Evolutionary conservation across 2,888 invertebrate genomes (phyloP), one percentile per base, ranked within the genome.

Genomic region (Pristionchus arcanus): DNA sequence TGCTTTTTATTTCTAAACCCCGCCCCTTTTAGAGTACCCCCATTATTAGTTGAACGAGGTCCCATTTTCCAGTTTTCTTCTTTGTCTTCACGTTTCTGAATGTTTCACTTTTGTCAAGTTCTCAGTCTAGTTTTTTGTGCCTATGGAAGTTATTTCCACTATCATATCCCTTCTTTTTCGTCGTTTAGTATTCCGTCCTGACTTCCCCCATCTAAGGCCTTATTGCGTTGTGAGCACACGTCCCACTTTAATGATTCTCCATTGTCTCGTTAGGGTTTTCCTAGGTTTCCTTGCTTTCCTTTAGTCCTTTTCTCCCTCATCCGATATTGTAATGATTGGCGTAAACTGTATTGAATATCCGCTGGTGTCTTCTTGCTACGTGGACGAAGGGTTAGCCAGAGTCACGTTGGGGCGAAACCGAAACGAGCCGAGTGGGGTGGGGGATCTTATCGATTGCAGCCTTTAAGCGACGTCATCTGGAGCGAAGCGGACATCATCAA

Each of bases 361-460:
- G 87, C 21, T 9, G 11, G 49, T n/a, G 42, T 68, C 25, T 42
- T 68, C 42, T 68, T 87, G 66, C 37, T 42, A 87, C 87, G 68
- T 53, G 87, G 87, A 87, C 87, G 87, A 68, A 87, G 63, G 87
- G 53, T 68, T 87, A 66, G 87, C 87, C 66, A 68, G 87, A 87
- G 87, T 87, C 87, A 31, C 49, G 37, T 42, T 34, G 63, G 87
- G 87, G 53, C 15, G 11, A 59, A 84, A 7, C n/a, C n/a, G 42
- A 53, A 84, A 55, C 31, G 59, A 59, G 34, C 13, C 37, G 55
- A 85, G 59, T 85, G 59, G 84, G 55, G 83, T 83, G 53, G 49
- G 28, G 81, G 21, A 68, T 15, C 31, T 74, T 74, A 74, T 74
- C 74, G 37, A 74, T 74, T 74, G 31, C 37, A 74, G 74, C 16